A percentile compares a stretch with the other conserved stretches of the same genome.
Conservation (phyloP, 2,888 invertebrate species). For the Drosophila meridionalis region DNA sequence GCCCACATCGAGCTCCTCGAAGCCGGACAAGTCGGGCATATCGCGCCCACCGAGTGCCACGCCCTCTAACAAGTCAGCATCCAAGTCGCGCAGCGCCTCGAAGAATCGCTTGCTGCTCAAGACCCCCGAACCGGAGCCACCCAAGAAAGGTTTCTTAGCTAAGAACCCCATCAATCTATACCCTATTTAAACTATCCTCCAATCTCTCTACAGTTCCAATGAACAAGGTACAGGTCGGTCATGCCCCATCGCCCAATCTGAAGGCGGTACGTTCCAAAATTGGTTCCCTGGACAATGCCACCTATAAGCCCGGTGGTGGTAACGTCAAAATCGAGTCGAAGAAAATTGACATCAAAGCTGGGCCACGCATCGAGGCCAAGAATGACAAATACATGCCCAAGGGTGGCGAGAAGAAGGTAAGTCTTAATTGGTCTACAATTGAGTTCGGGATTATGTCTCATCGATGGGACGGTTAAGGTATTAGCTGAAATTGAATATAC, state of each 20-base stretch:
- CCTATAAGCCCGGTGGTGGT: constrained; percentile 95
- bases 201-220: constrained; percentile 89
- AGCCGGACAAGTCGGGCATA: constrained; percentile 82
- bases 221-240: constrained; percentile 97
- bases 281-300: constrained; percentile 95
- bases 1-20: constrained; percentile 86
- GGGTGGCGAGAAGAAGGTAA: constrained; percentile 96
- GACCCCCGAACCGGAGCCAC: constrained; percentile 89
- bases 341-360: constrained; percentile 93
- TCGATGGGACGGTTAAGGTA: constrained; percentile 14
- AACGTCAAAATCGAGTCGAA: constrained; percentile 94
- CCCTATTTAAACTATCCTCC: neutral
- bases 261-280: constrained; percentile 97
- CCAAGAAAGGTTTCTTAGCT: constrained; percentile 89
- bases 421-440: constrained; percentile 23
- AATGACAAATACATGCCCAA: constrained; percentile 94
- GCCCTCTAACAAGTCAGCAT: constrained; percentile 84
- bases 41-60: constrained; percentile 85
- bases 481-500: constrained; percentile 6
- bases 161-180: too few species aligned
- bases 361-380: constrained; percentile 95
- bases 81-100: constrained; percentile 84
- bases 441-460: neutral
- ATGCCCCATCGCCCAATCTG: constrained; percentile 95
- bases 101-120: constrained; percentile 86